phyloP scores from a whole-genome alignment of 2,113 vertebrate species.

The Herpetotheres cachinnans region DNA sequence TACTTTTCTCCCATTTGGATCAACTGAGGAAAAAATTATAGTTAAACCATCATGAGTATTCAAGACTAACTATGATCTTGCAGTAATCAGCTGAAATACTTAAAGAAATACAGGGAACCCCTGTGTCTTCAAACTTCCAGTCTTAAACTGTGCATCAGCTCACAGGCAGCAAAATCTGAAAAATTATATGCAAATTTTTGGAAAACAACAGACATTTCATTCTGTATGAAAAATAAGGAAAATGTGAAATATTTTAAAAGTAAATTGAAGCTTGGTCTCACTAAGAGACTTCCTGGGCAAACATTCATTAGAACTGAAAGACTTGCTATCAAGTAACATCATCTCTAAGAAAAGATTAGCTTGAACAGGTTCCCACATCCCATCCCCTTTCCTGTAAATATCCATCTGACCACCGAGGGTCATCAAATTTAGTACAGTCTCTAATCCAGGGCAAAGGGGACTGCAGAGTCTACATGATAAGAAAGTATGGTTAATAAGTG shows the following conservation, averaged over 20 bases:
- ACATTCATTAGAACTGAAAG: background rate
- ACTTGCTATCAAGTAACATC: background rate
- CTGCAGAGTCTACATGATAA: fast-evolving
- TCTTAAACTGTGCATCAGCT: background rate
- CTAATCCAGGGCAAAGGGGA: background rate
- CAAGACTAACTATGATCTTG: background rate
- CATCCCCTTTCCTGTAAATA: background rate
- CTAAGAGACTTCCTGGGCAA: background rate
- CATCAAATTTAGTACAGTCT: background rate
- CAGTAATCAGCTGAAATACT: background rate
- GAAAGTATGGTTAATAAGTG: background rate
- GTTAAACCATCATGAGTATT: background rate
- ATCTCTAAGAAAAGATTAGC: background rate
- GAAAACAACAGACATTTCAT: background rate
- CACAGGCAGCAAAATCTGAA: background rate
- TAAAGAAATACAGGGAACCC: background rate
- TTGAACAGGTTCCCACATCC: background rate
- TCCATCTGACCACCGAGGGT: background rate
- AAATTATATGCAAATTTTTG: background rate
- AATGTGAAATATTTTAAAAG: background rate
- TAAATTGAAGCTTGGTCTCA: background rate
- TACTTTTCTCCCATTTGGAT: background rate
- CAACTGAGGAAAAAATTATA: background rate
- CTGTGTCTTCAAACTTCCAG: background rate
- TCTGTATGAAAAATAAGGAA: background rate